Evolutionary conservation across 2,888 invertebrate genomes (phyloP), one percentile per base, ranked within the genome.

Genomic region (Xylota sylvarum): DNA sequence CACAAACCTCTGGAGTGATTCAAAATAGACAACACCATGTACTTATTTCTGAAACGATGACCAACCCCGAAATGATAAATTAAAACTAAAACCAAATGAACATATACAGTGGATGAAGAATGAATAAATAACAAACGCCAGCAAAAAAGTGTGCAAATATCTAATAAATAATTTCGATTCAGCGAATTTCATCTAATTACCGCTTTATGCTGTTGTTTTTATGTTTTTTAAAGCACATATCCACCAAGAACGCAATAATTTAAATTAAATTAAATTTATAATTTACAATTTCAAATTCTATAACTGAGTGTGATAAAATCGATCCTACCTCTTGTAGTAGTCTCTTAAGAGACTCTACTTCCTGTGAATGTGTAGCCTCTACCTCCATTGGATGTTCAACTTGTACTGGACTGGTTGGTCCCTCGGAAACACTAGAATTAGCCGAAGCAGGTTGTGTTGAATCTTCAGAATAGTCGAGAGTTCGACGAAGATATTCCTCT

Each of bases 321-420:
- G 27, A 12, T 14, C 91, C 90, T 93, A 97, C 97, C 96, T 97
- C 97, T 92, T 96, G 96, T 87, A 97, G 92, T 87, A 97, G 94
- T 86, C 95, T 93, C 90, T 96, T 94, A 12, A 97, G 93, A 89
- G 96, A 96, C 91, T 96, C 95, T 69, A 96, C 95, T 89, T 96
- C 96, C 62, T 92, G 93, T 79, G 92, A 92, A 89, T 92, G 92
- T 50, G 92, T 93, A 74, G 92, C 90, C 84, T 93, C 93, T 80
- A 92, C 92, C 89, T 93, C 93, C 93, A 92, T 90, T 90, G 93
- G 92, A 90, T 94, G 94, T 87, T 93, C 93, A 72, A 93, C 93
- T 89, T 90, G 94, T 83, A 91, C 91, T 12, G 94, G 94, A 91
- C 94, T 94, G 1, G 93, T 93, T 14, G 94, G 94, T 78, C 94